Base-by-base conservation (phyloP, 2,888 invertebrate species). In the Pelosia muscerda region DNA sequence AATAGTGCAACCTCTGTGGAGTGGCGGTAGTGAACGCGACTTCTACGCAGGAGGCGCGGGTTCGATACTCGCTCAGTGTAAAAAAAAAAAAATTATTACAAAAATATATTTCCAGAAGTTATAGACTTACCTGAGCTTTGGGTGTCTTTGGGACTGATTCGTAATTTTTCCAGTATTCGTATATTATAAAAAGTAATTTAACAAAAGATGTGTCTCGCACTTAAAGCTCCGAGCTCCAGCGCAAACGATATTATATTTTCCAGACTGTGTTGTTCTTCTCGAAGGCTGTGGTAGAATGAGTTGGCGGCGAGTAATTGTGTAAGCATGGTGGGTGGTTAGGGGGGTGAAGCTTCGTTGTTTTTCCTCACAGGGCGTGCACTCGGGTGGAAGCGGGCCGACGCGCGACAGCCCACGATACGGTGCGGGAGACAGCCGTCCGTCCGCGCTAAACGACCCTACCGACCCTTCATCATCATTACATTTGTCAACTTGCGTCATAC, bases 381-480 rank as follows among this genome's bases (percentile, higher is more conserved):
- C 79, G 81, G 72, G 88, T 84, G 87, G 83, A 85, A 85, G 77
- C 69, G 58, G 72, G 38, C 38, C 38, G 78, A 76, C 82, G 68
- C n/a, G n/a, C n/a, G n/a, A n/a, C n/a, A n/a, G 76, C 86, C 84
- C 84, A 83, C 85, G 82, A 81, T 75, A 75, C 77, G 66, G 76
- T 89, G 90, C 82, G 74, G 64, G 81, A 78, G 90, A 89, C 90
- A 90, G 89, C 81, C 84, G 66, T 38, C 64, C 42, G 57, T 66
- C 63, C 73, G 77, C 74, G 65, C 69, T 71, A 79, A 77, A 76
- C 77, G 57, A 69, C 73, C 76, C 77, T 75, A 71, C 78, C 79
- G 73, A 77, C 73, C 80, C 74, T 76, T 74, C 76, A 73, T 65
- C 68, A 69, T 66, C 68, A 65, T 63, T 76, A 76, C 69, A 73